Conservation (phyloP, 2,888 invertebrate genomes). For the Andricus quercusramuli region DNA sequence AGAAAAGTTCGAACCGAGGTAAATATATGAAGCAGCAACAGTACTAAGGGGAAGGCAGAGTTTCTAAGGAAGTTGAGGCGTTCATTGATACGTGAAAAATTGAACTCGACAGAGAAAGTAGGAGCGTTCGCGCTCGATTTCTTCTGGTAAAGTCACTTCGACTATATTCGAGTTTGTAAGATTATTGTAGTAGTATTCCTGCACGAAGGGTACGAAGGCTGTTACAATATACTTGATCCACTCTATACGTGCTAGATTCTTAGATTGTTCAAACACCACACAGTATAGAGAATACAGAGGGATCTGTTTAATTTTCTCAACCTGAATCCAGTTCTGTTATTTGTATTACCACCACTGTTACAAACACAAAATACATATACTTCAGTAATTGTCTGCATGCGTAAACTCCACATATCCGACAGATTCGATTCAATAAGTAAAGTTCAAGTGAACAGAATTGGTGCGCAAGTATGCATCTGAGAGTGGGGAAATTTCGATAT, state of each 20-base stretch:
- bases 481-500: not conserved
- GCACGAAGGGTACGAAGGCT: not conserved
- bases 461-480: not conserved
- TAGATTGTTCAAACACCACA: slow-evolving; percentile 5
- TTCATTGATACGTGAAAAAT: slow-evolving; percentile 31
- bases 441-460: slow-evolving; percentile 2
- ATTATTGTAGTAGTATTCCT: not conserved
- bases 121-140: slow-evolving; percentile 1
- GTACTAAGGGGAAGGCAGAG: not conserved
- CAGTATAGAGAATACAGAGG: slow-evolving; percentile 22
- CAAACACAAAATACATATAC: not conserved
- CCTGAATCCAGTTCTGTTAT: slow-evolving; percentile 13
- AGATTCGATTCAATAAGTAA: slow-evolving; percentile 24
- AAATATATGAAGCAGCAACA: slow-evolving; percentile 11
- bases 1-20: not conserved
- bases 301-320: slow-evolving; percentile 28
- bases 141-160: not conserved
- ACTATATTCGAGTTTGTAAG: not conserved
- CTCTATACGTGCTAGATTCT: not conserved
- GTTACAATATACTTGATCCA: slow-evolving; percentile 19
- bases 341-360: slow-evolving; percentile 8
- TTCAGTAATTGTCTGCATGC: not conserved
- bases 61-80: not conserved
- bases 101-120: slow-evolving; percentile 21
- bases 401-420: not conserved